These are phyloP conservation scores for Episyrphus balteatus DNA, from an alignment of 1,140 invertebrate species.

Conservation along the genomic window DNA sequence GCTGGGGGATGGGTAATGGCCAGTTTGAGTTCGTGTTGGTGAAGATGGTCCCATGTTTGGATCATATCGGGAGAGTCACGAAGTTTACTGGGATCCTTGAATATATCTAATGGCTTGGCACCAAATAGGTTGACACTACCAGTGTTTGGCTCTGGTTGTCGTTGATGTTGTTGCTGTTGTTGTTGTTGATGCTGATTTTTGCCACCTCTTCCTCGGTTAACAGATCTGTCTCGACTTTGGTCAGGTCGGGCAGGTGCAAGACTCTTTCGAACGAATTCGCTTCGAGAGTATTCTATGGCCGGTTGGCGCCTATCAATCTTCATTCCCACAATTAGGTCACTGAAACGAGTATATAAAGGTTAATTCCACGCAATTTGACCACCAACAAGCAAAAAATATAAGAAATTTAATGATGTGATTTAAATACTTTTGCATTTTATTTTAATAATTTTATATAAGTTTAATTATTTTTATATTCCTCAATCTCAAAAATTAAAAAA, in stretches of 20 bases:
- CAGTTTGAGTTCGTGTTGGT: constrained; percentile 53
- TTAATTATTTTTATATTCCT: too few relatives aligned
- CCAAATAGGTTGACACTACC: constrained; percentile 46
- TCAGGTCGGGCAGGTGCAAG: neutral
- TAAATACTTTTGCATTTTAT: too few relatives aligned
- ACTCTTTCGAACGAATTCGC: too few relatives aligned
- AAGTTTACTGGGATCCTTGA: constrained; percentile 31
- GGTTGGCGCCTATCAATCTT: constrained; percentile 49
- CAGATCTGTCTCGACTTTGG: constrained; percentile 4
- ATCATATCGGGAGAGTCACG: constrained; percentile 41
- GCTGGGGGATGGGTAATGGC: constrained; percentile 56
- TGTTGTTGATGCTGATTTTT: constrained; percentile 7
- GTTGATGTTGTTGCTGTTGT: constrained; percentile 8
- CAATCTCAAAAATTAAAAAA: too few relatives aligned
- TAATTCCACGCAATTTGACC: too few relatives aligned
- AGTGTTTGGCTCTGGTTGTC: constrained; percentile 20
- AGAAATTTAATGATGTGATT: too few relatives aligned
- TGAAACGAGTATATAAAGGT: constrained; percentile 37
- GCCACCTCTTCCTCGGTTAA: constrained; percentile 11
- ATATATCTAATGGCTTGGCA: constrained; percentile 47
- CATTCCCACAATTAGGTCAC: constrained; percentile 60
- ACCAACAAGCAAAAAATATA: too few relatives aligned
- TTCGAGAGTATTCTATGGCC: constrained; percentile 24
- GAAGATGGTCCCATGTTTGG: constrained; percentile 55
- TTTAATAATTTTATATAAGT: too few relatives aligned